Evolutionary conservation across 1,140 invertebrate species (phyloP).

Genomic region (Olivierus martensii): DNA sequence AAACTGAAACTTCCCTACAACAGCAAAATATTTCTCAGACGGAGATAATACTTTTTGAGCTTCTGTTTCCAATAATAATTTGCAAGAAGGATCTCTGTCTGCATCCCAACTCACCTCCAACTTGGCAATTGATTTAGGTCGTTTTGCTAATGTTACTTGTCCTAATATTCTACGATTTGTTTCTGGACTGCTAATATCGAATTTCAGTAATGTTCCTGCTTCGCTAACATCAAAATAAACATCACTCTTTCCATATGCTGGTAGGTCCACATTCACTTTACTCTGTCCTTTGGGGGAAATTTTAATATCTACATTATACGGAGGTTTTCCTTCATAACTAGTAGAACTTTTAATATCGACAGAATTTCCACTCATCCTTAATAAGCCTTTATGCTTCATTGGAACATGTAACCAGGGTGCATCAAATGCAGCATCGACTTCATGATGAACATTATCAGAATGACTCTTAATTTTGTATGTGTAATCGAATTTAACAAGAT

Average conservation of each 20-base stretch:
- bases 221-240: not conserved
- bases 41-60: not conserved
- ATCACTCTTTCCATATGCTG: not conserved
- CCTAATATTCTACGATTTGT: constrained; percentile 2
- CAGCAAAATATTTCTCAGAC: constrained; percentile 1
- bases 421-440: constrained; percentile 6
- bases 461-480: constrained; percentile 3
- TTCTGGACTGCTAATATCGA: not conserved
- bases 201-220: not conserved
- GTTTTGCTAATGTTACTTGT: not conserved
- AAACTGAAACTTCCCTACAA: constrained; percentile 4
- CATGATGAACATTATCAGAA: constrained; percentile 8
- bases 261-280: not conserved
- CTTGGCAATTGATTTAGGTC: not conserved
- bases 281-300: not conserved
- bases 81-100: constrained; percentile 4
- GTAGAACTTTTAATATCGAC: not conserved
- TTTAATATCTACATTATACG: constrained; percentile 1
- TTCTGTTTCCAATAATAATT: constrained; percentile 2
- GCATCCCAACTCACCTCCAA: constrained; percentile 10
- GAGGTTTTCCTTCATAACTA: not conserved
- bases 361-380: not conserved
- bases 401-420: constrained; percentile 1
- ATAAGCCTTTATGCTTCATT: not conserved
- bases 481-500: constrained; percentile 5